phyloP scores from a whole-genome alignment of 1,140 invertebrate species.

The Chymomyza costata region DNA sequence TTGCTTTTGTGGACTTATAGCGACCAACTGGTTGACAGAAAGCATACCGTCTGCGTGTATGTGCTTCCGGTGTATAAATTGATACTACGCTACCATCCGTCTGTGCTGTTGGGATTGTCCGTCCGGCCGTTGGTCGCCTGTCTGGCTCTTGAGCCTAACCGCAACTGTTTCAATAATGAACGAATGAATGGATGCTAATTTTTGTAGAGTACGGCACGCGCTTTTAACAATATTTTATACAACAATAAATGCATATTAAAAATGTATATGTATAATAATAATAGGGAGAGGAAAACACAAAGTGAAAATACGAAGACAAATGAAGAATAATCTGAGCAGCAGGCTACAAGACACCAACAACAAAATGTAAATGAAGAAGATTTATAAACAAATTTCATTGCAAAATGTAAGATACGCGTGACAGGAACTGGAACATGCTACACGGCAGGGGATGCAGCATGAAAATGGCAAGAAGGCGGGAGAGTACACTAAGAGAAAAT shows the following conservation, averaged over 20 bases:
- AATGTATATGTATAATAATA: too few species aligned
- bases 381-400: constrained; percentile 54
- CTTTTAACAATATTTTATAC: constrained; percentile 70
- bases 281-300: too few species aligned
- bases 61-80: constrained; percentile 62
- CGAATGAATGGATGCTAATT: constrained; percentile 63
- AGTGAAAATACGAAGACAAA: constrained; percentile 22
- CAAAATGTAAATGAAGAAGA: constrained; percentile 24
- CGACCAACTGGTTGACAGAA: too few species aligned
- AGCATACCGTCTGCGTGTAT: constrained; percentile 24
- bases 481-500: too few species aligned
- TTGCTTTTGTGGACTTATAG: too few species aligned
- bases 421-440: too few species aligned
- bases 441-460: too few species aligned
- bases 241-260: constrained; percentile 52
- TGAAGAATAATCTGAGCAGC: constrained; percentile 33
- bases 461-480: too few species aligned
- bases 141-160: constrained; percentile 14
- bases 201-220: constrained; percentile 55
- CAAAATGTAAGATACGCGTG: constrained; percentile 10
- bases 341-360: constrained; percentile 4
- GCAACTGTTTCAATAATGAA: constrained; percentile 22
- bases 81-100: constrained; percentile 40
- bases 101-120: too few species aligned
- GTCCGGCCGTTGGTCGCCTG: constrained; percentile 16